Base-by-base conservation (phyloP, 2,888 invertebrate species). In the Drosophila colorata region DNA sequence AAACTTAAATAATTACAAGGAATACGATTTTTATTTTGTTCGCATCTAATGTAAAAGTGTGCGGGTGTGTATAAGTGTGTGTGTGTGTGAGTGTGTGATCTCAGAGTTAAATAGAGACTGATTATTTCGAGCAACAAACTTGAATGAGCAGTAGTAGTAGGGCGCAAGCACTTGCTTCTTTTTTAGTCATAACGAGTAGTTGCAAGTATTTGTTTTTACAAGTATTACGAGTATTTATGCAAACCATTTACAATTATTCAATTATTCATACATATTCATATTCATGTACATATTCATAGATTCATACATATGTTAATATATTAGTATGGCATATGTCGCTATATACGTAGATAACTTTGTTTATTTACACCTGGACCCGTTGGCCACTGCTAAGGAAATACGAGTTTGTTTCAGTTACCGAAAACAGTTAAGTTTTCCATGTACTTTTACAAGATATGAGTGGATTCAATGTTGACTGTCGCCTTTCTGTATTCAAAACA, bases 41-140 rank as follows among this genome's bases (percentile, higher is more conserved):
- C 33, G 33, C 3, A 13, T 28, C 8, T 28, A 28, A 9, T 28
- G 28, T 28, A 7, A 8, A 8, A 28, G 28, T 28, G 20, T 33
- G 40, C 31, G 38, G 35, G 46, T 61, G 13, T 46, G 38, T 38
- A 14, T 58, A 31, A 51, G 41, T 44, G 37, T 41, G 14, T 25
- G 8, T 52, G 11, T 31, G 23, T 13, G 23, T 44, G 49, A 40
- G 7, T 44, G 31, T 46, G 23, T 37, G 13, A 20, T 47, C 20
- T 37, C 20, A 41, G 16, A 72, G 43, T 56, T 66, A 67, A 72
- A 77, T 61, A 58, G 63, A 74, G 78, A 68, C 61, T 60, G 78
- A 77, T 56, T 64, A 49, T 60, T 49, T 68, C 74, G 63, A 77
- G 78, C 78, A 74, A 59, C 68, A 74, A 77, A 77, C 74, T 73